Base-by-base conservation (phyloP, 2,888 invertebrate species). In the Psococerastis gibbosa region DNA sequence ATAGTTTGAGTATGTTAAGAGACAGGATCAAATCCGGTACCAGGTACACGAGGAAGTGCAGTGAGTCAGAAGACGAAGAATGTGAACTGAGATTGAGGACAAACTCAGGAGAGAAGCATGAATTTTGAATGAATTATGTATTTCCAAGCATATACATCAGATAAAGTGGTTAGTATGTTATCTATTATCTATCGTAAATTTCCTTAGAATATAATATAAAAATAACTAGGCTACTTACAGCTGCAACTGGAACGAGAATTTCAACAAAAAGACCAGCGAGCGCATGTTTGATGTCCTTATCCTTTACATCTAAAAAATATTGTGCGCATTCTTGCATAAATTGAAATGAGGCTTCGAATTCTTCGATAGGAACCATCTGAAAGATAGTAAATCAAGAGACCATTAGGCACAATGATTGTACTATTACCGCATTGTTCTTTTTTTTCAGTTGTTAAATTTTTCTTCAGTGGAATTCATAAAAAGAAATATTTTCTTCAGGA, bases 241-340 rank as follows among this genome's bases (percentile, higher is more conserved):
- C 95, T 44, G 97, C 97, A 17, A 99, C 95, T 1, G 98, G 98
- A 45, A 98, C 85, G 2, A 99, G 68, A 55, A 98, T 97, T 65
- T 99, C 98, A 2, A 99, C 98, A 62, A 99, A 95, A 15, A 99
- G 70, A 1, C 95, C 97, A 34, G 98, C 97, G 31, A 98, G 66
- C 1, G 97, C 94, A 61, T 98, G 97, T 56, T 98, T 85, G 16
- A 98, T 85, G 59, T 98, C 97, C 60, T 94, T 89, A 56, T 97
- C 95, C 57, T 94, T 94, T 0, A 89, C 92, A 66, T 99, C 98
- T 15, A 97, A 68, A 62, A 97, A 98, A 66, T 95, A 97, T 58
- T 89, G 88, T 2, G 92, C 98, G 59, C 95, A 88, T 59, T 98
- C 97, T 60, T 97, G 94, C 67, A 99, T 80, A 60, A 98, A 98